Conservation (phyloP, 2,888 invertebrate species). For the Pedicia rivosa region DNA sequence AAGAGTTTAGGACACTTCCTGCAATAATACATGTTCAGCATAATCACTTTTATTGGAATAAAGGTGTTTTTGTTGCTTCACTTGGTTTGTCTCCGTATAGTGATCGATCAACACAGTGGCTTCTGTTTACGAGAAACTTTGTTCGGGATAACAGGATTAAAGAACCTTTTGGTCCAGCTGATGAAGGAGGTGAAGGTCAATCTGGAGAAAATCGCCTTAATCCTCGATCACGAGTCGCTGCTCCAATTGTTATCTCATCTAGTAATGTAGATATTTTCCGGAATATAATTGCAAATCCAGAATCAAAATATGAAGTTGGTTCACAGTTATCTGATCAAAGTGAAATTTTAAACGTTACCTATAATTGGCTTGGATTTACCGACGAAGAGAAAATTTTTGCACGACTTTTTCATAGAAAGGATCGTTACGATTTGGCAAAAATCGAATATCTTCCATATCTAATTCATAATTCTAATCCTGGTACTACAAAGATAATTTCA, state of each 20-base stretch:
- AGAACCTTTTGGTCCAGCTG: slow-evolving; percentile 62
- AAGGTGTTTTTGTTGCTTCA: slow-evolving; percentile 74
- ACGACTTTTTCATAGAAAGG: slow-evolving; percentile 68
- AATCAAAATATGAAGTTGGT: slow-evolving; percentile 85
- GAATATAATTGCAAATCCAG: slow-evolving; percentile 82
- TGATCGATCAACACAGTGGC: slow-evolving; percentile 58
- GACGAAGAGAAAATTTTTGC: slow-evolving; percentile 58
- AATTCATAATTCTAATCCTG: slow-evolving; percentile 76
- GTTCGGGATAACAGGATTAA: slow-evolving; percentile 69
- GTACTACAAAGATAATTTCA: slow-evolving; percentile 64
- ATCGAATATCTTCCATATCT: slow-evolving; percentile 84
- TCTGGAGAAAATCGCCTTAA: slow-evolving; percentile 48
- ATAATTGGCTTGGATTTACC: slow-evolving; percentile 79
- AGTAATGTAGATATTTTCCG: slow-evolving; percentile 76
- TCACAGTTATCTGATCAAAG: slow-evolving; percentile 92
- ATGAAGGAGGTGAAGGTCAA: slow-evolving; percentile 25
- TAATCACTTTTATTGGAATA: slow-evolving; percentile 82
- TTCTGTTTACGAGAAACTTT: slow-evolving; percentile 78
- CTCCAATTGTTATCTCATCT: slow-evolving; percentile 81
- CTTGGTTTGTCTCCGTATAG: slow-evolving; percentile 80
- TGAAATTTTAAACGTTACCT: slow-evolving; percentile 80
- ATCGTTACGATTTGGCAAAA: slow-evolving; percentile 87
- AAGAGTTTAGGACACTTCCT: slow-evolving; percentile 64
- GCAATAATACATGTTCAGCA: slow-evolving; percentile 57
- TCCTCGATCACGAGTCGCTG: slow-evolving; percentile 84